Evolutionary conservation across 2,797 vertebrate genomes (phyloP), one percentile per base, ranked within the genome.

Genomic region (Hyperoplus immaculatus): DNA sequence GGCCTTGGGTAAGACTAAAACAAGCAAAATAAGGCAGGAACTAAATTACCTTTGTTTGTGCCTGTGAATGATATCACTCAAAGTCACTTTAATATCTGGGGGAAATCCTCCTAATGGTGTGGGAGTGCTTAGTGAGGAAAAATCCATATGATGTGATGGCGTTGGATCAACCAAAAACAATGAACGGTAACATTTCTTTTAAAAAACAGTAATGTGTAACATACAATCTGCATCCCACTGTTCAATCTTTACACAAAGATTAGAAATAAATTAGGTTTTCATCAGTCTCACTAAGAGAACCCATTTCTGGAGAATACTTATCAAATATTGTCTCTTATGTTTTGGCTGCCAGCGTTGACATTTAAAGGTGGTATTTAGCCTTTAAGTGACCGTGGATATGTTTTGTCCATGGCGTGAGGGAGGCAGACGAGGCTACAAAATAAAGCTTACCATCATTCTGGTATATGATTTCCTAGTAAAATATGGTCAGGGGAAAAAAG

Each of bases 1-100:
- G 90, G 94, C 95, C 94, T 86, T 63, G 79, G 94, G 95, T 93
- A 88, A 91, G 89, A 91, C 88, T 89, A 88, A 91, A 93, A 93
- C 87, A 93, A 94, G 91, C 86, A 89, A 92, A 94, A 93, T 89
- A 92, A 90, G 85, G 89, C 81, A 92, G 83, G 88, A 93, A 92
- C 91, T 89, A 93, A 94, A 95, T 94, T 92, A 91, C 86, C 81
- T 92, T 91, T 94, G 90, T 93, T 91, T 89, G 89, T 77, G 83
- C 65, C 78, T 46, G 80, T 89, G 86, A 93, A 86, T 81, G 77
- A 89, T 88, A 92, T 93, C 90, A 86, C 76, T 94, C 92, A 92
- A 86, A 87, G 87, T 94, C 89, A 86, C 89, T 83, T 80, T 88
- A 65, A 85, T 82, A 82, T 65, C 43, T 18, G 50, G 54, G 68